Evolutionary conservation across 2,888 invertebrate species (phyloP), one percentile per base, ranked within the genome.

Genomic region (Danaus chrysippus): DNA sequence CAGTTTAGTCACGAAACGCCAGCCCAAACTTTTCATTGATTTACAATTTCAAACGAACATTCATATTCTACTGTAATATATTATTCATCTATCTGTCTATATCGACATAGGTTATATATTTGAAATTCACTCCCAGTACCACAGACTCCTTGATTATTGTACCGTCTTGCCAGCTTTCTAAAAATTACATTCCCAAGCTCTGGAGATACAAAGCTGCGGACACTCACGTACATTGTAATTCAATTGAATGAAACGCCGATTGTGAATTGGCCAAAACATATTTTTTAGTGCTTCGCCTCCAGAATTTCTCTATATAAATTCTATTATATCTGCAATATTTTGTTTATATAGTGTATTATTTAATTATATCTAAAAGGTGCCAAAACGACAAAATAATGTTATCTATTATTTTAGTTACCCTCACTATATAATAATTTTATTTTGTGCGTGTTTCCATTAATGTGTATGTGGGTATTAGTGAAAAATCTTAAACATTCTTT

Each of bases 181-280:
- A 82, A 85, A 86, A 86, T 86, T 82, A 85, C 82, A 81, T 82
- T 81, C 73, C 65, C 75, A 69, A 70, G 71, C 67, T 66, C 65
- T 64, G 56, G 58, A 67, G 64, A 62, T 72, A 79, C 82, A 84
- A 84, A 82, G 80, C 79, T 72, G 71, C 73, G 76, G 77, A 77
- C 77, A 79, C 82, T 85, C 88, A 88, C 87, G 87, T 86, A 82
- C 75, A 78, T 78, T 78, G 81, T 90, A 88, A 90, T 87, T 87
- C 83, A 82, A 89, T 90, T 88, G 83, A 70, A 72, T 76, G 73
- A 79, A 76, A 77, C 81, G 81, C 76, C 85, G 82, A 87, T 86
- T 87, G 85, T 79, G 81, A 84, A 75, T 85, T 83, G 85, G 84
- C 85, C 77, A 76, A 82, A 82, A 83, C 78, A 84, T 84, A 83